A percentile compares a stretch with the other conserved stretches of the same genome.
Conservation (phyloP, 2,888 invertebrate species). For the Catotricha subobsoleta region DNA sequence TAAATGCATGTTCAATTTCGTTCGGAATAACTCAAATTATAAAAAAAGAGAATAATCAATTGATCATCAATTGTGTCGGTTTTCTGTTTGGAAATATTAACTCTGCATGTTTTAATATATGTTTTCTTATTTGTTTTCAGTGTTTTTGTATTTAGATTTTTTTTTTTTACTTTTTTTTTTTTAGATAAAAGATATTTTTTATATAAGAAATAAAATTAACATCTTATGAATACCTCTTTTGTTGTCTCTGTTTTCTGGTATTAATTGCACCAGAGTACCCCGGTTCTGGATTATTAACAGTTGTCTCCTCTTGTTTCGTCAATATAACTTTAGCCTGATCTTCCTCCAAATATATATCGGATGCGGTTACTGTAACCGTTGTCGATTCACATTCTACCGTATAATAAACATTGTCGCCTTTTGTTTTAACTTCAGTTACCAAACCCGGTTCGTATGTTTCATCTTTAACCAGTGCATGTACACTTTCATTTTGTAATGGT, state of each 20-base stretch:
- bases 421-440: constrained; percentile 15
- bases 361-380: constrained; percentile 34
- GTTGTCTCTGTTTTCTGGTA: constrained; percentile 10
- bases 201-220: not conserved
- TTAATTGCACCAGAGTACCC: constrained; percentile 14
- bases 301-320: not conserved
- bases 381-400: constrained; percentile 21
- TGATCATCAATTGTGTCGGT: no score
- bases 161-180: no score
- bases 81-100: no score
- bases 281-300: constrained; percentile 13
- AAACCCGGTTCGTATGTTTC: constrained; percentile 36
- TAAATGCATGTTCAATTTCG: no score
- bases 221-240: constrained; percentile 7
- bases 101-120: no score
- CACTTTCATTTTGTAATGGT: constrained; percentile 35
- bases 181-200: no score
- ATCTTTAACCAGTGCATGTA: constrained; percentile 36
- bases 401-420: constrained; percentile 22
- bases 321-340: constrained; percentile 34
- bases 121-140: no score
- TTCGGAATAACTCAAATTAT: no score
- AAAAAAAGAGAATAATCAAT: no score
- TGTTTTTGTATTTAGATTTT: no score
- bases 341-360: constrained; percentile 37